A percentile compares a stretch with the other conserved stretches of the same genome.
These are phyloP conservation scores for Formica selysi DNA, from an alignment of 1,140 invertebrate genomes.

Conservation along the genomic window DNA sequence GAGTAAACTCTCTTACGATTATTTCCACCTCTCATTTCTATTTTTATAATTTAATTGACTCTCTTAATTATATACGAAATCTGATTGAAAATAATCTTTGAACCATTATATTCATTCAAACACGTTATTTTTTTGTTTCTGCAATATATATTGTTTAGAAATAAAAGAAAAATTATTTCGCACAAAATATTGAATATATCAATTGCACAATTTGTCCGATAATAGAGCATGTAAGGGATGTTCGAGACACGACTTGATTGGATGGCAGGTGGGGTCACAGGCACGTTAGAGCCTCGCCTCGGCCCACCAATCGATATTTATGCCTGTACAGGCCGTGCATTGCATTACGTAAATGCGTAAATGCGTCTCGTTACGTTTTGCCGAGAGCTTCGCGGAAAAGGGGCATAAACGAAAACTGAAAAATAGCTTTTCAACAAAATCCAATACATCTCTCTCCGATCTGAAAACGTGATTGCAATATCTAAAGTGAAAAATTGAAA, in stretches of 20 bases:
- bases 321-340: constrained; percentile 57
- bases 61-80: not conserved
- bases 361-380: constrained; percentile 33
- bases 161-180: not conserved
- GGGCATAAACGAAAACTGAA: constrained; percentile 20
- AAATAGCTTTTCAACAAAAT: not conserved
- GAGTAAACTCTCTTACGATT: not conserved
- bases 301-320: constrained; percentile 68
- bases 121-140: too few relatives aligned
- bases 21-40: not conserved
- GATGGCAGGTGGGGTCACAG: constrained; percentile 67
- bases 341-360: constrained; percentile 57
- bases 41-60: not conserved
- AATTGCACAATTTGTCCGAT: constrained; percentile 11
- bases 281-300: constrained; percentile 51
- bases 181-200: not conserved
- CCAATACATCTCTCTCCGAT: not conserved
- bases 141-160: not conserved
- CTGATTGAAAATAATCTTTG: not conserved
- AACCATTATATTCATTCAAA: too few relatives aligned
- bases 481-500: not conserved
- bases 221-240: constrained; percentile 52
- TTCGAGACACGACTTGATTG: constrained; percentile 62
- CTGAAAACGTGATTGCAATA: not conserved
- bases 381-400: not conserved